Conservation (phyloP, 2,888 invertebrate species). For the Aphelenchoides bicaudatus region DNA sequence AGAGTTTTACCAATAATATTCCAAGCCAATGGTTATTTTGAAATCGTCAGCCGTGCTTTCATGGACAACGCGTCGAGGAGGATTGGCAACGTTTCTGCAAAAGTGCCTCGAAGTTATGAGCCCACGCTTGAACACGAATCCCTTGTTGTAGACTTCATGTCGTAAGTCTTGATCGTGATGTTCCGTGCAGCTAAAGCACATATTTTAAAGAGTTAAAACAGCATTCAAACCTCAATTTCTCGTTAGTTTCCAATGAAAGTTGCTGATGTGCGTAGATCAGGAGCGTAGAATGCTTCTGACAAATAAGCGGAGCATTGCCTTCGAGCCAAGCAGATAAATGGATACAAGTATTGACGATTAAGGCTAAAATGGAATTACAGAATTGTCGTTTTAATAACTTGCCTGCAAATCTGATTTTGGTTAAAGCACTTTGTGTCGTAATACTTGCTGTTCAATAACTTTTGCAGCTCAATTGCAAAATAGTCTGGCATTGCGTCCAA, state of each 20-base stretch:
- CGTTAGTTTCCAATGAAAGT: constrained; percentile 15
- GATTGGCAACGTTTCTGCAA: not conserved
- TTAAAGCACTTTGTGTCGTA: constrained; percentile 7
- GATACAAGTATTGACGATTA: constrained; percentile 7
- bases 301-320: constrained; percentile 2
- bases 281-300: constrained; percentile 9
- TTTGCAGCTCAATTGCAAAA: not conserved
- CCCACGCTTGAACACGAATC: constrained; percentile 6
- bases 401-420: not conserved
- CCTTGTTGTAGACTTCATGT: not conserved
- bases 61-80: not conserved
- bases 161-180: constrained; percentile 3
- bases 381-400: not conserved
- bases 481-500: constrained; percentile 16
- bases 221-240: not conserved
- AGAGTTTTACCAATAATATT: constrained; percentile 11
- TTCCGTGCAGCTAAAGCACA: not conserved
- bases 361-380: constrained; percentile 3
- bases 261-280: constrained; percentile 11
- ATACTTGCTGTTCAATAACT: constrained; percentile 1
- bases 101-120: not conserved
- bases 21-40: constrained; percentile 10
- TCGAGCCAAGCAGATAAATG: constrained; percentile 17
- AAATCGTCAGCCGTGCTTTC: not conserved
- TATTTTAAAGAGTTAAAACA: no score